Base-by-base conservation (phyloP, 1,140 invertebrate genomes). In the Drosophila truncata region DNA sequence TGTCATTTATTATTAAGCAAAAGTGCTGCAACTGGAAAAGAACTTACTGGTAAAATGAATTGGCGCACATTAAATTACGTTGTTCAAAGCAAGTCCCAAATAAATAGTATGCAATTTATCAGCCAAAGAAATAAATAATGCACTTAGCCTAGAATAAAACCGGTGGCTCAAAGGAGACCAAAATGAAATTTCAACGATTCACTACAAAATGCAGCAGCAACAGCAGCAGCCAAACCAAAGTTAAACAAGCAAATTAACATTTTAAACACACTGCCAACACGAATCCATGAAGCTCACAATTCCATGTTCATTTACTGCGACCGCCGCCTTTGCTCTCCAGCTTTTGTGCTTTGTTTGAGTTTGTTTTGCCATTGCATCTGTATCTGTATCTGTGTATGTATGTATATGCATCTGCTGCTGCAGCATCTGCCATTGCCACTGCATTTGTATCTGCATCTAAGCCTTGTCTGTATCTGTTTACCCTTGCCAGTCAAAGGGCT, bases 391-490 rank as follows among this genome's bases (percentile, higher is more conserved):
- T 29, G 37, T 29, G 39, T 20, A 54, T 67, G 39, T 75, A 64
- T 82, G 80, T 61, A 77, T 82, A 39, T 79, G 78, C 64, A 82
- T 79, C 63, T 83, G 35, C 29, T 50, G 47, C 16, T 11, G 27
- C 49, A 61, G 66, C 29, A 31, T 31, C 67, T 75, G 60, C 64
- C 16, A 44, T 20, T 44, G 62, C 61, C 35, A 54, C 62, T 70
- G 66, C 47, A 70, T 70, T 72, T 72, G 77, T 75, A 65, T 80
- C 83, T 87, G 82, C 78, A 82, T 86, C 80, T 33, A 71, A 60
- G 52, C 44, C 35, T 27, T 31, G 66, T 59, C 69, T 72, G 35
- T 35, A 23, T 72, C 44, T 72, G 35, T 72, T 72, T 71, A 71
- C 69, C 44, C 35, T 23, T 49, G 29, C 42, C 52, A 71, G 70